Evolutionary conservation across 2,113 vertebrate species (phyloP), one percentile per base, ranked within the genome.

Genomic region (Furnarius figulus): DNA sequence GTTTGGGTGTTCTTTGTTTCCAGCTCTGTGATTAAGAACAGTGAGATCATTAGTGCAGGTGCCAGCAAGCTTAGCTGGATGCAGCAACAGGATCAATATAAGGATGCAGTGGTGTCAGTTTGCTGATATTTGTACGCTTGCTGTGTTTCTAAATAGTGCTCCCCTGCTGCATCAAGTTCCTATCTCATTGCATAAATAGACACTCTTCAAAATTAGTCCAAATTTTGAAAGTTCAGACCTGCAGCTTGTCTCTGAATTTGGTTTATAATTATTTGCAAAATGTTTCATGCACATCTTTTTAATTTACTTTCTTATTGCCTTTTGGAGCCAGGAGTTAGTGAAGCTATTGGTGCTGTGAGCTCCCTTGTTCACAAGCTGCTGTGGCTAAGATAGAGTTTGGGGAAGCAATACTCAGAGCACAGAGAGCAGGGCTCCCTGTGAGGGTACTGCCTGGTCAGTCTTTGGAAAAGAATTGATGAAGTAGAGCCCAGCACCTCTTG

Each of bases 11-110:
- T 72, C 82, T 73, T 79, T 93, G 62, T 92, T 96, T 94, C 81
- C 93, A 96, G 53, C 35, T 90, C 59, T 30, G 37, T 95, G 90
- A 93, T 97, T 95, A 96, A 82, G 91, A 96, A 79, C 89, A 70
- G 77, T 47, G 73, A 94, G 68, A 85, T 97, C 71, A 13, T 96
- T 93, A 91, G 67, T 83, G 77, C 65, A 62, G 71, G 91, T 90
- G 63, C 90, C 70, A 85, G 72, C 86, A 75, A 77, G 77, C 92
- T 95, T 88, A 93, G 85, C 88, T 83, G n/a, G 55, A 71, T 59
- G 44, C 71, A 72, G 84, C 88, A 96, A 5, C 42, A 75, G 87
- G 89, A 96, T 97, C 87, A 77, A 93, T 96, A 87, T 35, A 87
- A 96, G 88, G 73, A 90, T 1, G 4, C 50, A 14, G 12, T 65